Conservation (phyloP, 2,797 vertebrate genomes). For the Otolemur crassicaudatus region DNA sequence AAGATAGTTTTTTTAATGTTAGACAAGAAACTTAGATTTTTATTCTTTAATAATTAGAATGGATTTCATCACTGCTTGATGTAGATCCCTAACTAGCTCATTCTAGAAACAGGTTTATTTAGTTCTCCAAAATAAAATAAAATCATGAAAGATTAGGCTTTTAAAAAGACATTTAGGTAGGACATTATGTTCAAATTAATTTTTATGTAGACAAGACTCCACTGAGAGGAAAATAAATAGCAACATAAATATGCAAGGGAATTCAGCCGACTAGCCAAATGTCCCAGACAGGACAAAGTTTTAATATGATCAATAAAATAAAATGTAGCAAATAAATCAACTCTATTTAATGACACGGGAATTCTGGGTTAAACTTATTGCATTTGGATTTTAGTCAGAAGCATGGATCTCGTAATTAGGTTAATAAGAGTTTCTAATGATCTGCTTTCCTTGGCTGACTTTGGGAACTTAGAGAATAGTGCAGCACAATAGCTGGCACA, state of each 20-base stretch:
- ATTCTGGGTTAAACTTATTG: constrained; percentile 39
- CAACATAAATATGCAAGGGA: constrained; percentile 58
- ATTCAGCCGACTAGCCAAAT: constrained; percentile 26
- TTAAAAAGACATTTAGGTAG: constrained; percentile 17
- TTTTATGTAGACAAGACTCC: constrained; percentile 23
- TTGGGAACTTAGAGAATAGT: constrained; percentile 7
- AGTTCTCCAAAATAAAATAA: constrained; percentile 47
- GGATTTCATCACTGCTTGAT: neutral
- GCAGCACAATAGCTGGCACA: neutral
- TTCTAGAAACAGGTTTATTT: constrained; percentile 14
- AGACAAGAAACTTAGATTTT: neutral
- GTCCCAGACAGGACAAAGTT: constrained; percentile 56
- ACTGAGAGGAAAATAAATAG: constrained; percentile 51
- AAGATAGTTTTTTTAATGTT: neutral
- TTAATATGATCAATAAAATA: constrained; percentile 68
- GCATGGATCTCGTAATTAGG: constrained; percentile 62
- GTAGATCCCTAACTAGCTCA: neutral
- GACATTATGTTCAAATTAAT: constrained; percentile 3
- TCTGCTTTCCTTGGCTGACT: constrained; percentile 44
- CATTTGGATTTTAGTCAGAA: constrained; percentile 46
- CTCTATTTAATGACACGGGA: constrained; percentile 2
- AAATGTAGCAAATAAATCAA: constrained; percentile 75
- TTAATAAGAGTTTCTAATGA: constrained; percentile 57
- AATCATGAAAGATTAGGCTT: constrained; percentile 3
- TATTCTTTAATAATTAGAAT: constrained; percentile 42